These are phyloP conservation scores for Platalea minor DNA, from an alignment of 2,797 vertebrate species.

Conservation along the genomic window DNA sequence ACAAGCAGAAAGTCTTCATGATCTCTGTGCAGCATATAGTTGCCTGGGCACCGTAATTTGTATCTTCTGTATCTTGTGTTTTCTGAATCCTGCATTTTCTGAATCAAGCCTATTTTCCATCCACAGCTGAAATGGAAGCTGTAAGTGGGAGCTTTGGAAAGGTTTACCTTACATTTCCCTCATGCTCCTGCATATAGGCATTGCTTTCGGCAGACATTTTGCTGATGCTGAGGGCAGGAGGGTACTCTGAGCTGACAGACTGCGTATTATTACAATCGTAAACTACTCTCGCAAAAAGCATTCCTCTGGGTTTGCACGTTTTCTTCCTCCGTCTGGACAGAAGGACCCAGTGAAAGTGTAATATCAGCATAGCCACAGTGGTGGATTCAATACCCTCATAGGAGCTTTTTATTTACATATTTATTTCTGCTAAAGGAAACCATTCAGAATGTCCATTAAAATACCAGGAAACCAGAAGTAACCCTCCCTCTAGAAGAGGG, in stretches of 20 bases:
- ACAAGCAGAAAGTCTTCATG: neutral
- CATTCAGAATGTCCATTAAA: neutral
- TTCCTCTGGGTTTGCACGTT: neutral
- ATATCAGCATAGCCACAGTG: neutral
- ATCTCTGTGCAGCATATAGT: neutral
- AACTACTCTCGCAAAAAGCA: neutral
- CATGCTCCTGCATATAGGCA: neutral
- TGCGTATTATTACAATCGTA: neutral
- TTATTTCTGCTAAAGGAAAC: neutral
- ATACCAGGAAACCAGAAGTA: neutral
- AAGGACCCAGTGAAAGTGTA: neutral
- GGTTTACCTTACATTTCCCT: neutral
- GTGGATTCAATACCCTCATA: neutral
- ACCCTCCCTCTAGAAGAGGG: neutral
- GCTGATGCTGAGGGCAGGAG: neutral
- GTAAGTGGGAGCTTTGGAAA: neutral
- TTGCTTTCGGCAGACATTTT: neutral
- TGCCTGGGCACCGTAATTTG: neutral
- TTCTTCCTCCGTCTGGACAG: neutral
- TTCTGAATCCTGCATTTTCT: neutral
- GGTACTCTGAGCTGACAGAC: neutral
- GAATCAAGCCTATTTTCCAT: neutral
- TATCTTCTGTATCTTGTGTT: neutral
- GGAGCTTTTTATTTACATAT: neutral
- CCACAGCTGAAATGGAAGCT: neutral